Base-by-base conservation (phyloP, 1,140 invertebrate species). In the Drosophila lowei region DNA sequence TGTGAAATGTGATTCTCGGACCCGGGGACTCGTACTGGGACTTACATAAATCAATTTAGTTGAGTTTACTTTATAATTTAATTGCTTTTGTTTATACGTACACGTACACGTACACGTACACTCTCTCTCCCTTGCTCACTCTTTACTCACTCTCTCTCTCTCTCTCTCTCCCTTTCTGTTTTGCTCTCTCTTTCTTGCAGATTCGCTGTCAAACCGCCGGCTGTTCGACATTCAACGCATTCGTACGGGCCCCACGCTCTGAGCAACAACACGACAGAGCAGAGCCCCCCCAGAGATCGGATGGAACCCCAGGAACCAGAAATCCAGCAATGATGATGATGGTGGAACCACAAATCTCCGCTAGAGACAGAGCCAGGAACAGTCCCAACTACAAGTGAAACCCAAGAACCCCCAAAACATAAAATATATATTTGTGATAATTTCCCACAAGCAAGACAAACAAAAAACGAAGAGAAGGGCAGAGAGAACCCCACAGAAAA, bases 21-120 rank as follows among this genome's bases (percentile, higher is more conserved):
- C 11, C 46, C 50, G 54, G 28, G 11, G 50, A 47, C 30, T 34
- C 9, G 30, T 11, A 34, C 30, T 34, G 30, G 25, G 43, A 57
- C 81, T 85, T 85, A 86, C 81, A 86, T 80, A 77, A 85, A 85
- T 85, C 77, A 86, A 85, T 86, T 85, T 77, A 74, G 63, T 67
- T 76, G 68, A 75, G 77, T 72, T 80, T 86, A 85, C 71, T 85
- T 86, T 71, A 85, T 85, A 86, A 86, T 86, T 85, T 71, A 85
- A 85, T 85, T 85, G 81, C 71, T 72, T 79, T 85, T 77, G 61
- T 67, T 79, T 74, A 77, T 67, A 49, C 56, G 41, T 52, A 55
- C 48, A 52, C 50, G 44, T 44, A 30, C 38, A 57, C 55, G 49
- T 52, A 43, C 42, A 48, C 62, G 44, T 30, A 30, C 7, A 9